These are phyloP conservation scores for Lymantria dispar DNA, from an alignment of 2,888 invertebrate species.

Conservation along the genomic window DNA sequence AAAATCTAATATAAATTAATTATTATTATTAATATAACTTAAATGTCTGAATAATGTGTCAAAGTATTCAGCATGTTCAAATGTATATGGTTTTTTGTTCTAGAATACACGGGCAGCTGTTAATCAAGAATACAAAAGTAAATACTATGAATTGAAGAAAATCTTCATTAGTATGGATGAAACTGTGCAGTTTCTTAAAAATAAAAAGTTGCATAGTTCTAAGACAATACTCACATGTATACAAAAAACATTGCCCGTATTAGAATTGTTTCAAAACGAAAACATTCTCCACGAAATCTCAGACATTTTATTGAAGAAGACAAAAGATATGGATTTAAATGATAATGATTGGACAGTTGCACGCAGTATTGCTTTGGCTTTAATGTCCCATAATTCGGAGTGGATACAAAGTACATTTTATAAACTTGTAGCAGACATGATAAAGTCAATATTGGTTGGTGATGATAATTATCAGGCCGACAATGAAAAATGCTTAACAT, in stretches of 20 bases:
- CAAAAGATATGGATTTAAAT: constrained; percentile 54
- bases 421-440: constrained; percentile 73
- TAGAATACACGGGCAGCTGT: constrained; percentile 56
- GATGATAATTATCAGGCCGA: constrained; percentile 59
- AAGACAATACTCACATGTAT: constrained; percentile 68
- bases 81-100: constrained; percentile 19
- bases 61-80: not conserved
- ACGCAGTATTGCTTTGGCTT: constrained; percentile 68
- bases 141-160: constrained; percentile 61
- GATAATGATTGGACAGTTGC: constrained; percentile 59
- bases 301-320: constrained; percentile 56
- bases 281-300: constrained; percentile 71
- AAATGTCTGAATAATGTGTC: too few species aligned
- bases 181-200: constrained; percentile 61
- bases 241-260: constrained; percentile 76
- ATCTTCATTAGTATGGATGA: constrained; percentile 61
- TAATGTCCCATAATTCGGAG: constrained; percentile 81
- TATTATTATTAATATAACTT: too few species aligned
- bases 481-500: constrained; percentile 74
- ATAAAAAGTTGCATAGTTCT: constrained; percentile 46
- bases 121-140: constrained; percentile 67
- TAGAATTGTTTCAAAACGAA: constrained; percentile 83
- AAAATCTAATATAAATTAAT: too few species aligned
- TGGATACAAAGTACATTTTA: constrained; percentile 82
- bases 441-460: constrained; percentile 80